A percentile compares a stretch with the other conserved stretches of the same genome.
Conservation (phyloP, 2,888 invertebrate species). For the Dasysyrphus tricinctus region DNA sequence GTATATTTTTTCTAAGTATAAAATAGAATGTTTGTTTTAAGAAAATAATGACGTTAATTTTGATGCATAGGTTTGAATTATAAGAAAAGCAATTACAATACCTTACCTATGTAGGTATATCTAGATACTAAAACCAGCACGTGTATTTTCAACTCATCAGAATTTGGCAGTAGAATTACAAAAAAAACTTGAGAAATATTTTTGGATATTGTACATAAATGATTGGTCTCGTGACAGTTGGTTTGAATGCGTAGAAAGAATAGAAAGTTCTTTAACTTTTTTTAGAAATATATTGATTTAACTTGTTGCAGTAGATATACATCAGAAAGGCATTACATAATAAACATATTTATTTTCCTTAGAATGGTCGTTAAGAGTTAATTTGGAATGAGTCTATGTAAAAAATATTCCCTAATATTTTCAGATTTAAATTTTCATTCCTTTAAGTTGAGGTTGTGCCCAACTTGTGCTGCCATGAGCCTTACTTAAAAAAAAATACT, state of each 20-base stretch:
- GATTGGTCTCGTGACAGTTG: background rate
- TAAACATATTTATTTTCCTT: no score
- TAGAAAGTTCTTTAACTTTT: background rate
- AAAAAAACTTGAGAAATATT: background rate
- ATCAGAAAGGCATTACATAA: no score
- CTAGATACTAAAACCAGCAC: background rate
- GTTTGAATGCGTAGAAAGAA: background rate
- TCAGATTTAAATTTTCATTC: no score
- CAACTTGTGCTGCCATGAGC: no score
- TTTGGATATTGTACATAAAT: background rate
- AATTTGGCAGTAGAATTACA: background rate
- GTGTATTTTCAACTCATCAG: background rate
- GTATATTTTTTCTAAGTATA: background rate
- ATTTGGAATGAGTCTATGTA: no score
- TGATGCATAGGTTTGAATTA: conserved; percentile 1
- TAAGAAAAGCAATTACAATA: background rate
- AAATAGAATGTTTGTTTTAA: background rate
- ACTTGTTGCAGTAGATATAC: no score
- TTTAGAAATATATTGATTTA: no score
- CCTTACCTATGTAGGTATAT: no score
- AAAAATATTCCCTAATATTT: no score
- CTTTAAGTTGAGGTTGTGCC: no score
- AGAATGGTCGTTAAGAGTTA: no score
- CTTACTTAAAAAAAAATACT: no score
- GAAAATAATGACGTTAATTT: background rate